Percentiles rank a stretch among this genome's conserved stretches.
Conservation (phyloP, 30 jellyfish, hydroid and myxozoan species). For the Aurelia sp. region DNA sequence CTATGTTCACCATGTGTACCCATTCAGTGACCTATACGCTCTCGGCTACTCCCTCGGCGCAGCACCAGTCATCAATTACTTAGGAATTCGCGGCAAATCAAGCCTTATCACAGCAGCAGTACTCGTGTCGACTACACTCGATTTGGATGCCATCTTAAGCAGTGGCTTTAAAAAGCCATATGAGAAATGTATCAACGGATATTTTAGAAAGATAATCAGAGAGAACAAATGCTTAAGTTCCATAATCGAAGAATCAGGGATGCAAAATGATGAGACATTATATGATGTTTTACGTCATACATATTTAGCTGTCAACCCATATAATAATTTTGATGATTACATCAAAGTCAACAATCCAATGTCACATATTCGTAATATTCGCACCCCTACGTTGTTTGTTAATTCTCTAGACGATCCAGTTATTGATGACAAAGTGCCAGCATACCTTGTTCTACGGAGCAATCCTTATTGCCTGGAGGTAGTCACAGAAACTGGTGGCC, state of each 20-base stretch:
- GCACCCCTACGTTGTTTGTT: conserved; percentile 68
- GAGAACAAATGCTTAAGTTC: conserved; percentile 18
- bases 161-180: conserved; percentile 62
- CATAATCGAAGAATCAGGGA: not conserved
- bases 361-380: conserved; percentile 25
- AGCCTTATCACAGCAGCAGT: conserved; percentile 69
- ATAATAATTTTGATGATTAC: conserved; percentile 48
- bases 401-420: conserved; percentile 72
- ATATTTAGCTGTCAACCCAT: conserved; percentile 18
- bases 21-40: conserved; percentile 64
- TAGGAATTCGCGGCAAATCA: conserved; percentile 58
- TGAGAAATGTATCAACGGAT: conserved; percentile 4
- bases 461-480: conserved; percentile 52
- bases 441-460: conserved; percentile 39
- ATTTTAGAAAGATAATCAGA: conserved; percentile 16
- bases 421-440: conserved; percentile 30
- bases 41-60: conserved; percentile 67
- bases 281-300: conserved; percentile 11
- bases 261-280: not conserved
- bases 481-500: conserved; percentile 68
- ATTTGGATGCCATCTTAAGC: conserved; percentile 30
- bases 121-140: conserved; percentile 46
- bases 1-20: conserved; percentile 58
- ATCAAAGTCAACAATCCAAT: conserved; percentile 45
- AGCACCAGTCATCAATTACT: conserved; percentile 61